Evolutionary conservation across 53 echinoderm and acorn worm species (phyloP).

Genomic region (Crossaster papposus): DNA sequence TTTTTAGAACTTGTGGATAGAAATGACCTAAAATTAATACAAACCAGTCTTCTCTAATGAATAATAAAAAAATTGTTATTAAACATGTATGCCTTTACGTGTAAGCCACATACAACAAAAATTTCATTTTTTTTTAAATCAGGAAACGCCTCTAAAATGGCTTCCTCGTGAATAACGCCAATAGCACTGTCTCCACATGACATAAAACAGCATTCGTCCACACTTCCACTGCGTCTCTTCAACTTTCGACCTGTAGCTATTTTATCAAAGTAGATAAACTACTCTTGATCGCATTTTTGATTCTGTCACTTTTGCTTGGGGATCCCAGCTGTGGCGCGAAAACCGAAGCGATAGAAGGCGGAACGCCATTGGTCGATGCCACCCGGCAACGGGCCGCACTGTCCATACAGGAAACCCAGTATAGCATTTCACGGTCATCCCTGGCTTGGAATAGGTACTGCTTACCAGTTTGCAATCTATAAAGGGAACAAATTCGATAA

Average conservation of each 20-base stretch:
- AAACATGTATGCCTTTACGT: too few species aligned
- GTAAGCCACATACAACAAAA: too few species aligned
- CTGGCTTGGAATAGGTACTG: conserved; percentile 86
- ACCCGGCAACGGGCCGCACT: conserved; percentile 39
- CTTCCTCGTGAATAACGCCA: too few species aligned
- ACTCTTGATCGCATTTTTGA: conserved; percentile 73
- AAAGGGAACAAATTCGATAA: background rate
- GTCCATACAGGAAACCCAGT: conserved; percentile 89
- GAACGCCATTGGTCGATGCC: conserved; percentile 19
- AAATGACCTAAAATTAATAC: too few species aligned
- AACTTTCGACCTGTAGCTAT: conserved; percentile 15
- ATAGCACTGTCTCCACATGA: too few species aligned
- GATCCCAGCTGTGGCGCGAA: conserved; percentile 73
- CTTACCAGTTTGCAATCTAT: conserved; percentile 72
- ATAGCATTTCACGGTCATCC: conserved; percentile 88
- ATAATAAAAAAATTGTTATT: too few species aligned
- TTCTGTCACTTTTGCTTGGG: conserved; percentile 78
- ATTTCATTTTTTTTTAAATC: too few species aligned
- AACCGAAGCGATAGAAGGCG: conserved; percentile 57
- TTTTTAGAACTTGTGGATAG: too few species aligned
- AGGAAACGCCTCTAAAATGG: too few species aligned
- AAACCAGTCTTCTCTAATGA: too few species aligned
- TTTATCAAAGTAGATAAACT: conserved; percentile 81
- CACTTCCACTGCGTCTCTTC: background rate
- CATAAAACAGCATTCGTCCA: too few species aligned